These are phyloP conservation scores for Holacanthella duospinosa DNA, from an alignment of 2,888 invertebrate genomes.

Conservation along the genomic window DNA sequence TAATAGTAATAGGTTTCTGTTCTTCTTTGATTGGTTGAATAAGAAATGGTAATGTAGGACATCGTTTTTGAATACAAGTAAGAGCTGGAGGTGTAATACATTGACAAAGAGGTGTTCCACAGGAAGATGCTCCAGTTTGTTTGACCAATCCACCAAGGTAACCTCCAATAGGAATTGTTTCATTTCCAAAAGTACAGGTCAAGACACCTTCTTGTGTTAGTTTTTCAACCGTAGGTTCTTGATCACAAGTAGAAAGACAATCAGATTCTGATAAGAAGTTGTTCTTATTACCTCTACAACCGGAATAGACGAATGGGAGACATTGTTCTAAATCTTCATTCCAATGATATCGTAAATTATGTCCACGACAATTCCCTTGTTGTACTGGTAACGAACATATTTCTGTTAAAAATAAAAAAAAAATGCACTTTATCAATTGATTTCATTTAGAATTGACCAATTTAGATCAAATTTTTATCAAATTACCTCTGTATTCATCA, in stretches of 20 bases:
- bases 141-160: not conserved
- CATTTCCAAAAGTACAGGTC: conserved; percentile 9
- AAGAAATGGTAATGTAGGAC: not conserved
- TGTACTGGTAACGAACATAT: conserved; percentile 14
- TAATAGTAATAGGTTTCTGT: not conserved
- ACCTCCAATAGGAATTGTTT: not conserved
- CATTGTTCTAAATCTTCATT: conserved; percentile 20
- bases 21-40: not conserved
- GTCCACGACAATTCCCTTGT: conserved; percentile 24
- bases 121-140: not conserved
- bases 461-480: not conserved
- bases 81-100: conserved; percentile 7
- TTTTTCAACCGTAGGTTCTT: not conserved
- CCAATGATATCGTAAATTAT: conserved; percentile 26
- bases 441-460: not conserved
- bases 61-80: conserved; percentile 2
- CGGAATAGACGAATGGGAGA: conserved; percentile 29
- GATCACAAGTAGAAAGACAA: not conserved
- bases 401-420: not conserved
- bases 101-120: conserved; percentile 4
- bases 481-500: no score
- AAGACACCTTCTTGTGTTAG: not conserved
- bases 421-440: no score
- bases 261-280: conserved; percentile 12
- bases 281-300: conserved; percentile 24